Evolutionary conservation across 2,113 vertebrate genomes (phyloP).

Genomic region (Clupea harengus): DNA sequence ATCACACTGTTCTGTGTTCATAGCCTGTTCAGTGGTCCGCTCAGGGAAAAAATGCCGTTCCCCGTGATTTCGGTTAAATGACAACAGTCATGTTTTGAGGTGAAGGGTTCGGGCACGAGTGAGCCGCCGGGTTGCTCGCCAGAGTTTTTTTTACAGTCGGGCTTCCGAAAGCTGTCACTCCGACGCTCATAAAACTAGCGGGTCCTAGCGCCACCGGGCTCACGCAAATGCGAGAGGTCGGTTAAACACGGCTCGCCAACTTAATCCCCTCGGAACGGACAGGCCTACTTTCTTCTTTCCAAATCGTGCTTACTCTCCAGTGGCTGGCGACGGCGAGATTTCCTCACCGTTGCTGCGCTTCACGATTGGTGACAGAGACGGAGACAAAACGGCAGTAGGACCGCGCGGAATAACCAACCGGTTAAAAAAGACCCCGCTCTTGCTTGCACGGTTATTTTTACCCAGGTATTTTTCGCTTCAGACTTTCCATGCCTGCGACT

Average conservation of each 20-base stretch:
- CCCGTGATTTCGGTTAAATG: not conserved
- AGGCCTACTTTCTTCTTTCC: not conserved
- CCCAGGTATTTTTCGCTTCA: constrained; percentile 46
- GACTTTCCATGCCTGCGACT: constrained; percentile 40
- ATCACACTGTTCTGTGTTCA: not conserved
- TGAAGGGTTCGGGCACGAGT: not conserved
- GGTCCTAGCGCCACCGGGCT: not conserved
- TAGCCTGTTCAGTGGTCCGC: not conserved
- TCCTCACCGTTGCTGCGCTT: not conserved
- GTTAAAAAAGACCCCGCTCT: constrained; percentile 7
- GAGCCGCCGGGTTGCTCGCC: not conserved
- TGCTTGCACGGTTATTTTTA: constrained; percentile 42
- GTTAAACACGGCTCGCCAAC: not conserved
- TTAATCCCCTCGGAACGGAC: not conserved
- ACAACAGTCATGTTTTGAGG: not conserved
- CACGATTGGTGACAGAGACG: not conserved
- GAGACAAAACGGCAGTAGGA: not conserved
- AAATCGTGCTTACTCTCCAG: not conserved
- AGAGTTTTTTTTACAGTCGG: constrained; percentile 12
- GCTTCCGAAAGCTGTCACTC: constrained; percentile 13
- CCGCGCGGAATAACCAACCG: not conserved
- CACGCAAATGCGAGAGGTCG: not conserved
- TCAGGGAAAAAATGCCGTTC: not conserved
- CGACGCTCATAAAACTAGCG: not conserved
- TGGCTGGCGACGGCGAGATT: not conserved